Base-by-base conservation (phyloP, 2,797 vertebrate genomes). In the Sitta carolinensis region DNA sequence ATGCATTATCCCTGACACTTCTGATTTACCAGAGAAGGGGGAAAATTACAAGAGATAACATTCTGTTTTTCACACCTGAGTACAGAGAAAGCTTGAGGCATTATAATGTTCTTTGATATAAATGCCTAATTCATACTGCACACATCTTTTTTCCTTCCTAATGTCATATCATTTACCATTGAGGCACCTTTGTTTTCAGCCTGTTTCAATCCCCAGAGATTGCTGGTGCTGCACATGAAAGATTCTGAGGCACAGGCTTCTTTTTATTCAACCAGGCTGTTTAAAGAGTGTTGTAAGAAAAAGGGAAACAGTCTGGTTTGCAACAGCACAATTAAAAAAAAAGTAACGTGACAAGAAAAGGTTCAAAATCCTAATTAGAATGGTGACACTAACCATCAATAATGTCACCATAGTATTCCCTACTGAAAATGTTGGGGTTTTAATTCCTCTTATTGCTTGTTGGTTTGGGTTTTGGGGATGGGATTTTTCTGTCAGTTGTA, bases 31-130 rank as follows among this genome's bases (percentile, higher is more conserved):
- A 94, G 61, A 79, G 76, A 77, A 80, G 63, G 52, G 47, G 64
- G 27, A 40, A 96, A 84, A 95, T 87, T 63, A 84, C 64, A 70
- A 79, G 82, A 88, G 91, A 79, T 80, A 93, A 45, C 62, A 62
- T 94, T 89, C 84, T 93, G 54, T 4, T 75, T 95, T 93, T 86
- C 79, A 84, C 89, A 96, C 76, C 72, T 75, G 57, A 95, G 70
- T 17, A 85, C 70, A 84, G 55, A 88, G 57, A 62, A 85, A 78
- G 68, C 89, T 79, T 5, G 57, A 90, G 85, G 88, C 79, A 48
- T 63, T 84, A 67, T 75, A 22, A 83, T 36, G 38, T 70, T 82
- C 83, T 86, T 92, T 78, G 88, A 69, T 61, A 83, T 1, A 5
- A 82, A 73, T 64, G 23, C 30, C 57, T 93, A 58, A 88, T 91